Conservation (phyloP, 2,888 invertebrate genomes). For the Lacanobia oleracea region DNA sequence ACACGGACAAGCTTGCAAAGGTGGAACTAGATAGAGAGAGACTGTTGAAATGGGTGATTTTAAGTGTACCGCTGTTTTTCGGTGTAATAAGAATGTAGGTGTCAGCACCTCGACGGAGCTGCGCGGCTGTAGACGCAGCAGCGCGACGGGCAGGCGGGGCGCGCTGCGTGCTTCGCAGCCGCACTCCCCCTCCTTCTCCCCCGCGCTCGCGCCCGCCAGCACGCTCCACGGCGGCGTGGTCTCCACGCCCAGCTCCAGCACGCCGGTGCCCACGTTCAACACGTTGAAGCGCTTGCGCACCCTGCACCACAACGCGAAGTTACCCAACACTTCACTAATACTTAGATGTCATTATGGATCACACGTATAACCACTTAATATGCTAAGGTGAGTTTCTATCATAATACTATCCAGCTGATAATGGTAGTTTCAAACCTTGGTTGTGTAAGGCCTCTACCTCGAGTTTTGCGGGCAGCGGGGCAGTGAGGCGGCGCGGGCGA, state of each 20-base stretch:
- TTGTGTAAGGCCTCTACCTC: too few species aligned
- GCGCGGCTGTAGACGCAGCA: conserved; percentile 67
- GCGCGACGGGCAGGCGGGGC: conserved; percentile 16
- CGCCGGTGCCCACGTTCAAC: conserved; percentile 75
- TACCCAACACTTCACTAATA: background rate
- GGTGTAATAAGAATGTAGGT: background rate
- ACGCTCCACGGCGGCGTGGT: conserved; percentile 74
- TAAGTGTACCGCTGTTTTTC: background rate
- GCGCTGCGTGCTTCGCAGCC: conserved; percentile 8
- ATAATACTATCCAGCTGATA: too few species aligned
- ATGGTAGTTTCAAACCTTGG: too few species aligned
- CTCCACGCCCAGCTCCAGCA: conserved; percentile 59
- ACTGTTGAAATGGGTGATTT: background rate
- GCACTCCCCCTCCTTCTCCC: conserved; percentile 29
- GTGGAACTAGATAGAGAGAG: background rate
- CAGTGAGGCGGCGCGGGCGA: too few species aligned
- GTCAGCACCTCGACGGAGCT: conserved; percentile 71
- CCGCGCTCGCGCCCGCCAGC: conserved; percentile 25
- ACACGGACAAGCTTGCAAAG: background rate
- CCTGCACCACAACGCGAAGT: conserved; percentile 61
- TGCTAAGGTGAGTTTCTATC: background rate
- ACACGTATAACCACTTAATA: background rate
- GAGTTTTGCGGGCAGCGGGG: too few species aligned
- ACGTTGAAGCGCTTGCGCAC: conserved; percentile 76
- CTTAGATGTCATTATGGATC: background rate